Base-by-base conservation (phyloP, 2,797 vertebrate species). In the Cossypha heuglini region DNA sequence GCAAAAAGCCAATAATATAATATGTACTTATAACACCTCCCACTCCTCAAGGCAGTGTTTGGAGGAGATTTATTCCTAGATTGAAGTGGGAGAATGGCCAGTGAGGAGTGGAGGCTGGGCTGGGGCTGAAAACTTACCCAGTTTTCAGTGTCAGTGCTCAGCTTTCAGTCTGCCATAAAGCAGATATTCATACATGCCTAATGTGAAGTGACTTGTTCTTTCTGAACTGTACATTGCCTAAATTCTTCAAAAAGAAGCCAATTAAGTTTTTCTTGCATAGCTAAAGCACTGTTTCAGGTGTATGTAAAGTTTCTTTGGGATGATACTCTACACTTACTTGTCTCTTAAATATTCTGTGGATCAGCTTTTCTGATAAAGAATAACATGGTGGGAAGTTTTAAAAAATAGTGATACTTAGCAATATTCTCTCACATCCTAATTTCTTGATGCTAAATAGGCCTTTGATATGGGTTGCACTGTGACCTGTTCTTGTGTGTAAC, bases 291-390 rank as follows among this genome's bases (percentile, higher is more conserved):
- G 11, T 16, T 67, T 72, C 5, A 5, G 17, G 6, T 16, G 3
- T 26, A 28, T 15, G 13, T 16, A 38, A 26, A 29, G 20, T 62
- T 76, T 49, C 21, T 28, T 46, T 68, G 35, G 73, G 26, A 9
- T 46, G 38, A 16, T 67, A 13, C 5, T 17, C 4, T 38, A 3
- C 0, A 0, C 9, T 74, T 51, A 7, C 0, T 59, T 29, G 16
- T 57, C 26, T 55, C 48, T 81, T 64, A 63, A 88, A 55, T 74
- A 61, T 64, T 49, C 19, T 2, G 1, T 19, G 16, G 26, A n/a
- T 29, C 17, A 9, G n/a, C 74, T 81, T 80, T 64, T 16, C 52
- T 54, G 19, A 55, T 22, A 33, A 55, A 48, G 76, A 66, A 43
- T 5, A 45, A 26, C 5, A 22, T 2, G 5, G 5, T 16, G 57